phyloP scores from a whole-genome alignment of 2,888 invertebrate species.

The Andrena chrysosceles region DNA sequence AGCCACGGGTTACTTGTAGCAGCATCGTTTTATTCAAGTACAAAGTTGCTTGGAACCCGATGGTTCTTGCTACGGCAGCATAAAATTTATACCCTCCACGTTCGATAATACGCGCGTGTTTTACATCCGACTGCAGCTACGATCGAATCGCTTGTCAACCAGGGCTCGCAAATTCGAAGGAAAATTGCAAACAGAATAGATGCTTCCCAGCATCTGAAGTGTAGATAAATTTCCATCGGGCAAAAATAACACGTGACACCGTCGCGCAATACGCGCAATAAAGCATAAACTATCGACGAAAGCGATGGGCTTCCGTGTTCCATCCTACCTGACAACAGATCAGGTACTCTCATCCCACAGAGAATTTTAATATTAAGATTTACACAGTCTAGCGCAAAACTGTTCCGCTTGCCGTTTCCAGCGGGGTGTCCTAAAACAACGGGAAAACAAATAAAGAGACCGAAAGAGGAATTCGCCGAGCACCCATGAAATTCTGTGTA shows the following conservation, averaged over 20 bases:
- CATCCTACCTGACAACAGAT: background rate
- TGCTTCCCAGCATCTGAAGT: background rate
- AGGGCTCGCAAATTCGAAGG: conserved; percentile 54
- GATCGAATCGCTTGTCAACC: conserved; percentile 36
- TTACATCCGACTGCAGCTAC: conserved; percentile 56
- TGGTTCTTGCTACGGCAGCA: conserved; percentile 57
- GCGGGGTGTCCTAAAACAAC: too few relatives aligned
- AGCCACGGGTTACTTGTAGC: conserved; percentile 43
- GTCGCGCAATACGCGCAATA: background rate
- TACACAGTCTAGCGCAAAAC: too few relatives aligned
- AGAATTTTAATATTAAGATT: background rate
- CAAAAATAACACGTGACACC: background rate
- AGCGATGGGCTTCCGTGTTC: background rate
- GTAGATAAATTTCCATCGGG: conserved; percentile 14
- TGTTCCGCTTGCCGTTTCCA: too few relatives aligned
- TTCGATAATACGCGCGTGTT: conserved; percentile 62
- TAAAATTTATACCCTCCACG: conserved; percentile 66
- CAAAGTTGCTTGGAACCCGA: conserved; percentile 62
- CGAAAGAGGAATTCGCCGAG: too few relatives aligned
- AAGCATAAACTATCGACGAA: conserved; percentile 8
- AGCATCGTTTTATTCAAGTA: conserved; percentile 55
- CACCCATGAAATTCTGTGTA: too few relatives aligned
- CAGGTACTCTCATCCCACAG: background rate
- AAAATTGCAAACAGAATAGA: conserved; percentile 51
- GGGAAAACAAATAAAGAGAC: too few relatives aligned